A percentile compares a stretch with the other conserved stretches of the same genome.
phyloP scores from a whole-genome alignment of 2,113 vertebrate genomes.

The Gallinago jamesoni region DNA sequence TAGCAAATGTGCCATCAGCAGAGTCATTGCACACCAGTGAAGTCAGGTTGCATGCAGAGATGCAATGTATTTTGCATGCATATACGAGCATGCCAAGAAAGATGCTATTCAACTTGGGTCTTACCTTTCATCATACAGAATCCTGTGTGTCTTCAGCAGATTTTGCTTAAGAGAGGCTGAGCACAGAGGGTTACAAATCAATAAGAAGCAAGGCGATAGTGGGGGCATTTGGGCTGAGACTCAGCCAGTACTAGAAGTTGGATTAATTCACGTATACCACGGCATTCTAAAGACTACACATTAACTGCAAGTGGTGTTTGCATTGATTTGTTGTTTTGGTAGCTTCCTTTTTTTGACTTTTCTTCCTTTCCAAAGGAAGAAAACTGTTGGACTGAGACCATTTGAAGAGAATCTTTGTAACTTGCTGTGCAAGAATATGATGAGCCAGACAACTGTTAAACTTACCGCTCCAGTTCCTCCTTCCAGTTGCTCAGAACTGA shows the following conservation, averaged over 20 bases:
- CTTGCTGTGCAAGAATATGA: background rate
- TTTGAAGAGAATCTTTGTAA: background rate
- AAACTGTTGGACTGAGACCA: background rate
- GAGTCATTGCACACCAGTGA: background rate
- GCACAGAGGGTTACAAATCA: slow-evolving; percentile 8
- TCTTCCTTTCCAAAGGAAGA: background rate
- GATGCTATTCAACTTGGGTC: background rate
- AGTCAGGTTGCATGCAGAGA: background rate
- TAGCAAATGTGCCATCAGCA: background rate
- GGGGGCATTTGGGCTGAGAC: background rate
- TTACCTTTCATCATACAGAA: slow-evolving; percentile 8
- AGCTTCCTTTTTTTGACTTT: background rate
- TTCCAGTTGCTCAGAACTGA: slow-evolving; percentile 91
- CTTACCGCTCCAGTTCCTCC: slow-evolving; percentile 84
- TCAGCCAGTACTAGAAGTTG: background rate
- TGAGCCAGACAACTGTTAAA: background rate
- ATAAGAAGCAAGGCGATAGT: background rate
- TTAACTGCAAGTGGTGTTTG: background rate
- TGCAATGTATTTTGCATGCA: background rate
- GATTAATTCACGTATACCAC: background rate
- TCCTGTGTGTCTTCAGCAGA: slow-evolving; percentile 18
- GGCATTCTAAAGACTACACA: background rate
- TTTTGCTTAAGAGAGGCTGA: slow-evolving; percentile 14
- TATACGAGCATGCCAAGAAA: background rate
- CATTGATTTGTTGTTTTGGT: background rate